A percentile compares a stretch with the other conserved stretches of the same genome.
Conservation (phyloP, 2,888 invertebrate species). For the Trichopoda pennipes region DNA sequence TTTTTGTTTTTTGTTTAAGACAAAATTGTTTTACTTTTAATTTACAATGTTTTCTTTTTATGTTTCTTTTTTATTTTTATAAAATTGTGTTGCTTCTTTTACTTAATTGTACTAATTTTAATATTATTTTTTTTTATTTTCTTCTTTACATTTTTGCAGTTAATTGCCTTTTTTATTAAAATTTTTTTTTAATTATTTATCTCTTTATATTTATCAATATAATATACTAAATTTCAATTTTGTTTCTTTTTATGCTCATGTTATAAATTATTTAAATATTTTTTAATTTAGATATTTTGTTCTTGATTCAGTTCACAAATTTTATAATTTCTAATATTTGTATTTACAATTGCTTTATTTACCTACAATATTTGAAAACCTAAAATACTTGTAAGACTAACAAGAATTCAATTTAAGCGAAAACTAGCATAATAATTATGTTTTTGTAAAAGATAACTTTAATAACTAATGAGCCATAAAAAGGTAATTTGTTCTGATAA, state of each 20-base stretch:
- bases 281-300: conserved; percentile 46
- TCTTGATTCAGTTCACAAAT: conserved; percentile 19
- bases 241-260: conserved; percentile 28
- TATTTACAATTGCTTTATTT: conserved; percentile 5
- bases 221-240: conserved; percentile 34
- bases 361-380: conserved; percentile 28
- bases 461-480: no score
- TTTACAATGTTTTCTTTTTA: conserved; percentile 14
- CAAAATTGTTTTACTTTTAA: conserved; percentile 16
- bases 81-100: conserved; percentile 58
- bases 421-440: neutral
- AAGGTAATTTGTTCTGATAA: no score
- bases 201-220: conserved; percentile 31
- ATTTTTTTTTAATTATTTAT: conserved; percentile 42
- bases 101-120: conserved; percentile 65
- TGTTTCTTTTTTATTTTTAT: conserved; percentile 42
- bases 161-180: conserved; percentile 58
- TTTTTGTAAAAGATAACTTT: neutral
- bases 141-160: conserved; percentile 43
- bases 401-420: neutral
- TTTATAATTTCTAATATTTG: conserved; percentile 2
- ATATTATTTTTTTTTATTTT: conserved; percentile 39
- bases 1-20: conserved; percentile 31
- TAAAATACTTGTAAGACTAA: conserved; percentile 26
- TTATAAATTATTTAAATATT: conserved; percentile 16